Base-by-base conservation (phyloP, 1,140 invertebrate species). In the Apis laboriosa region DNA sequence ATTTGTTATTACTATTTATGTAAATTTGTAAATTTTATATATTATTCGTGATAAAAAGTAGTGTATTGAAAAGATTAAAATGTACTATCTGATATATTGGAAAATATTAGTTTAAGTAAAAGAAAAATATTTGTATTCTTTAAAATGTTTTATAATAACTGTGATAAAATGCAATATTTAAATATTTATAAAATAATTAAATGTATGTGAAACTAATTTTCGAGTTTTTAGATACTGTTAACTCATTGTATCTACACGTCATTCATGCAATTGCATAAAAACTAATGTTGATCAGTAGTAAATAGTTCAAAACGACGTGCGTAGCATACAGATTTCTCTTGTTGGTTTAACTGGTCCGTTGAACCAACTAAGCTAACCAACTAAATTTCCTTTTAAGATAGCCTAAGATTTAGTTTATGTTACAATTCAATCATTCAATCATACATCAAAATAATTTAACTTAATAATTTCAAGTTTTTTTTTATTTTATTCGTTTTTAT, bases 291-390 rank as follows among this genome's bases (percentile, higher is more conserved):
- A 79, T 73, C 15, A 55, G 9, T 4, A 7, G 19, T 49, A 49
- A 80, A 80, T 63, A 13, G 28, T 13, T 53, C 63, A 63, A 74
- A 80, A 80, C 34, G 53, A 56, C 17, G 4, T 58, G 60, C 71
- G 71, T 34, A 17, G n/a, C 61, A 19, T 12, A 56, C 34, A 66
- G 2, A 56, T 66, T 66, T 56, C 70, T 66, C 63, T 75, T 61
- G 53, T 55, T 43, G 17, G 53, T 74, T 28, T 56, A 66, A 75
- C 60, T 49, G 53, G 51, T 28, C 56, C 21, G 56, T 80, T 80
- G 43, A 75, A 28, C 28, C 60, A 56, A 66, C 71, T 28, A 63
- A 55, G 55, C 56, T 55, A 68, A 66, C 21, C 60, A 21, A 28
- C 75, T 56, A 8, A 55, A 21, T 75, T 64, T 75, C 61, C 43